Evolutionary conservation across 2,113 vertebrate species (phyloP).

Genomic region (Trematocara zebra): DNA sequence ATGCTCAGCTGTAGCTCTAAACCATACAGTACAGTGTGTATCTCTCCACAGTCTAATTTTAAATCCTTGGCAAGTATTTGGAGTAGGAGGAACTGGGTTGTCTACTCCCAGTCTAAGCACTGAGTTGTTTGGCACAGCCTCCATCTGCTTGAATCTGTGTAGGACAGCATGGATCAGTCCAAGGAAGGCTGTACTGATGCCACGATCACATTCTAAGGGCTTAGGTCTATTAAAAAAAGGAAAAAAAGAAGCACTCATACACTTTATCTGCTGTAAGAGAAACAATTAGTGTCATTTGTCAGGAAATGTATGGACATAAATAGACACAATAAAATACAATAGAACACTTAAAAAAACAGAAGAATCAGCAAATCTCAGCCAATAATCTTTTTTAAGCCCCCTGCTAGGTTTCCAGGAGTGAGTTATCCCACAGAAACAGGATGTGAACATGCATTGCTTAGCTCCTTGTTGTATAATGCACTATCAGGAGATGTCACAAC

Average conservation of each 20-base stretch:
- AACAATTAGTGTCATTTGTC: neutral
- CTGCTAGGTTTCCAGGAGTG: neutral
- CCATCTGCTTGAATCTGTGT: conserved; percentile 44
- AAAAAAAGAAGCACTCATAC: neutral
- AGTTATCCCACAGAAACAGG: conserved; percentile 23
- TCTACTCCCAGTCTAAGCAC: conserved; percentile 36
- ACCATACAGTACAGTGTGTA: conserved; percentile 46
- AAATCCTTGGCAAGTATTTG: conserved; percentile 46
- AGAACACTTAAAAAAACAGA: neutral
- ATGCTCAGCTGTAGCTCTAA: conserved; percentile 23
- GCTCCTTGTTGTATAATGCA: neutral
- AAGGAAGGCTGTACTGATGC: conserved; percentile 48
- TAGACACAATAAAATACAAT: neutral
- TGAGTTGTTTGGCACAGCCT: conserved; percentile 45
- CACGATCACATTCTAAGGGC: conserved; percentile 12
- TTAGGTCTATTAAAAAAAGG: conserved; percentile 5
- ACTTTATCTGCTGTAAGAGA: neutral
- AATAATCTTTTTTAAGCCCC: neutral
- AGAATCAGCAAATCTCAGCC: neutral
- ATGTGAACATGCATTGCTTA: conserved; percentile 21
- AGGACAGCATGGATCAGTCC: conserved; percentile 39
- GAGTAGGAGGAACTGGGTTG: conserved; percentile 46
- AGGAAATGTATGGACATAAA: neutral
- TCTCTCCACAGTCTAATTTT: conserved; percentile 53
- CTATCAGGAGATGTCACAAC: conserved; percentile 59